Evolutionary conservation across 2,888 invertebrate species (phyloP).

Genomic region (Diarsia rubi): DNA sequence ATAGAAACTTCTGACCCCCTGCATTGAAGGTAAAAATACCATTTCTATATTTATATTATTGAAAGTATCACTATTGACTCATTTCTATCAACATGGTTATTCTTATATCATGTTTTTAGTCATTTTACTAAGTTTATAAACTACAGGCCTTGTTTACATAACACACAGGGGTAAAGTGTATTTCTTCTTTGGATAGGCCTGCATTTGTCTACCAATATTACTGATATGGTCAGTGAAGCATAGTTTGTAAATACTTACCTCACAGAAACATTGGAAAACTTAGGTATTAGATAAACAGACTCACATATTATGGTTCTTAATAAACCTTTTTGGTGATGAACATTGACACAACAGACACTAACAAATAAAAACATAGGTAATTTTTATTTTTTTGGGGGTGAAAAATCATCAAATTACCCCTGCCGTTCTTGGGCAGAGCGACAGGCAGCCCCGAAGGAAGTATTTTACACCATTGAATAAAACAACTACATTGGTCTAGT

Average conservation of each 20-base stretch:
- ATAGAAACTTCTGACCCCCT: conserved; percentile 70
- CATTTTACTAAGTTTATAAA: conserved; percentile 13
- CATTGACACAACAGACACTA: background rate
- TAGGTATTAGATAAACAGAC: background rate
- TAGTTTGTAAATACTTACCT: background rate
- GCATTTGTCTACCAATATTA: background rate
- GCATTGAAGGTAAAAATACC: conserved; percentile 79
- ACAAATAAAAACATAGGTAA: too few species aligned
- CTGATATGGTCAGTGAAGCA: background rate
- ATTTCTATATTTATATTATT: conserved; percentile 61
- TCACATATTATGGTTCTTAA: background rate
- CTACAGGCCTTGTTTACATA: conserved; percentile 21
- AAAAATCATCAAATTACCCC: too few species aligned
- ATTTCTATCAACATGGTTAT: conserved; percentile 8
- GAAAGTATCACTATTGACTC: conserved; percentile 5
- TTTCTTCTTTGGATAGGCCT: conserved; percentile 1
- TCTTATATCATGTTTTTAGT: conserved; percentile 14
- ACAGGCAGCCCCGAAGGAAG: too few species aligned
- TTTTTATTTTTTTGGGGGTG: too few species aligned
- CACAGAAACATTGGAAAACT: background rate
- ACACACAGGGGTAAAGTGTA: background rate
- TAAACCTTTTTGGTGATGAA: background rate
- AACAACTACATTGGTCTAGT: too few species aligned
- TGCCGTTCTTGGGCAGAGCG: too few species aligned
- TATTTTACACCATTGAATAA: too few species aligned